phyloP scores from a whole-genome alignment of 2,888 invertebrate species.

The Fragum whitleyi region DNA sequence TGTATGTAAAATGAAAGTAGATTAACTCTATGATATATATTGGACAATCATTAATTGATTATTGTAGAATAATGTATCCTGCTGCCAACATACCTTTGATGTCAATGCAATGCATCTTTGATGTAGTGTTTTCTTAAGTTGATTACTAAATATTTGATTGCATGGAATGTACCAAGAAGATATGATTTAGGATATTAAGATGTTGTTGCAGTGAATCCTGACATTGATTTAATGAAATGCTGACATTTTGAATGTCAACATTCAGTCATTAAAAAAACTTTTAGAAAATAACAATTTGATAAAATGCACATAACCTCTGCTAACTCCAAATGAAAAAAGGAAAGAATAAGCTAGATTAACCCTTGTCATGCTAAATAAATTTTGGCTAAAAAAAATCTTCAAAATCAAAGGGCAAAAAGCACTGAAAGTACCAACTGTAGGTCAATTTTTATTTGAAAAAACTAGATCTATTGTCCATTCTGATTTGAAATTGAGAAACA shows the following conservation, averaged over 20 bases:
- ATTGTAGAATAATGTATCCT: slow-evolving; percentile 34
- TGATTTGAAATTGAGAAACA: too few relatives aligned
- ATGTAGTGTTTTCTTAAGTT: neutral
- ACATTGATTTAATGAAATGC: neutral
- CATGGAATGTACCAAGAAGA: neutral
- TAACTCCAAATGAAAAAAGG: too few relatives aligned
- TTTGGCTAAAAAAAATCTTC: too few relatives aligned
- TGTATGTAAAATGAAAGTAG: slow-evolving; percentile 45
- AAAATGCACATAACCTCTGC: too few relatives aligned
- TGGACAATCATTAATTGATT: slow-evolving; percentile 29
- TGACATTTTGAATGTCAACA: slow-evolving; percentile 5
- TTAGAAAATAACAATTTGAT: too few relatives aligned
- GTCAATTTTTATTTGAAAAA: too few relatives aligned
- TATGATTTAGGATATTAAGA: neutral
- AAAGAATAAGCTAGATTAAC: too few relatives aligned
- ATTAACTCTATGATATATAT: slow-evolving; percentile 32
- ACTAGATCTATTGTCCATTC: too few relatives aligned
- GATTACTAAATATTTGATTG: neutral
- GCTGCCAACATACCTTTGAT: slow-evolving; percentile 49
- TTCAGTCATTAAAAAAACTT: too few relatives aligned
- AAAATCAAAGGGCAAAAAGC: too few relatives aligned
- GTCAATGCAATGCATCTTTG: slow-evolving; percentile 6
- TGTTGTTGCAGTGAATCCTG: neutral
- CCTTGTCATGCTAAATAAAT: too few relatives aligned
- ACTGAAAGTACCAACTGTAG: too few relatives aligned